Base-by-base conservation (phyloP, 1,140 invertebrate genomes). In the Colletes latitarsis region DNA sequence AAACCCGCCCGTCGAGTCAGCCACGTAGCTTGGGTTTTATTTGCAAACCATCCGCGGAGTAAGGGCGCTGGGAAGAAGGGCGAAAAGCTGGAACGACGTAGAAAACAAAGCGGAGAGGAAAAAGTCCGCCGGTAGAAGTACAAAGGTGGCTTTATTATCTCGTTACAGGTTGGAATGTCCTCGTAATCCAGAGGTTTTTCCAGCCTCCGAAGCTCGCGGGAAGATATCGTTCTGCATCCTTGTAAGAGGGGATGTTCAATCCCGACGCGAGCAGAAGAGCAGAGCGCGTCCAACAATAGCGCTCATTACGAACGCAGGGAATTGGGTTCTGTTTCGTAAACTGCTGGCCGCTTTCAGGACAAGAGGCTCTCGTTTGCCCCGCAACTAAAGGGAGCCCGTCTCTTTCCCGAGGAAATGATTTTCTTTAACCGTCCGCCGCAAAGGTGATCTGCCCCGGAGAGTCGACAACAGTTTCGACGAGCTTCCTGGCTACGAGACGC, bases 121-220 rank as follows among this genome's bases (percentile, higher is more conserved):
- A 84, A 82, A 81, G 70, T 82, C 63, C 19, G 15, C 69, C 55
- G 60, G 68, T 60, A 49, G 76, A 74, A 82, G 82, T 87, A 86
- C 83, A 86, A 86, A 82, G 82, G 87, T 80, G 85, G 77, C 84
- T 89, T 89, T 89, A 89, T 89, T 90, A 90, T 89, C 89, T 88
- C 84, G 84, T 90, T 90, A 89, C 84, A 79, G 21, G 57, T 57
- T 78, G 75, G 78, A 88, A 85, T 75, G 84, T 83, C 63, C 83
- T 83, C 84, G 82, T 89, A 87, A 89, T 88, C 83, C 80, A 39
- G 74, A 83, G 87, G 73, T 79, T 87, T 83, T 88, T 74, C 53
- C 68, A 53, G 49, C 72, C 19, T 30, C 63, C 60, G 63, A 71
- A 62, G 62, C 68, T 30, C 69, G 55, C 57, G 52, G 53, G 39